phyloP scores from a whole-genome alignment of 2,888 invertebrate genomes.

The Eupithecia vulgata region DNA sequence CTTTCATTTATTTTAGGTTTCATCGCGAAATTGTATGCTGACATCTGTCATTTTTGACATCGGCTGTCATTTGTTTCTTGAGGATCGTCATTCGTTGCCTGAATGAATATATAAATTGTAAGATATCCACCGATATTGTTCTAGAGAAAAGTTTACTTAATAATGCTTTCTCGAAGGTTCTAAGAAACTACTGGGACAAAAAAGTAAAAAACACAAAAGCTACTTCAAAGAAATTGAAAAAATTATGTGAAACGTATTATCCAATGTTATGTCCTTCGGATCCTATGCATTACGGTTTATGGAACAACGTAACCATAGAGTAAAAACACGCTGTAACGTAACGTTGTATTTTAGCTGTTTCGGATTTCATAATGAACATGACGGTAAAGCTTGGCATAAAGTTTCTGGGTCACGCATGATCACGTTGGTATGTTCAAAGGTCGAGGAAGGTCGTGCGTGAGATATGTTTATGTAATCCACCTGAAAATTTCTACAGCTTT shows the following conservation, averaged over 20 bases:
- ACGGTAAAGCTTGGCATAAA: constrained; percentile 28
- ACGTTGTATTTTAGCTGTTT: constrained; percentile 26
- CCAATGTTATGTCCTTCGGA: neutral
- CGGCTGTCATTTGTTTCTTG: neutral
- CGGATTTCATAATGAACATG: constrained; percentile 20
- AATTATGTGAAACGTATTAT: neutral
- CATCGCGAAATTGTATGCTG: neutral
- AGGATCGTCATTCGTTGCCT: neutral
- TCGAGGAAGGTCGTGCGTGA: neutral
- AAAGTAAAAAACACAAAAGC: neutral
- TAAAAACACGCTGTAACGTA: constrained; percentile 3
- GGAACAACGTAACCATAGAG: constrained; percentile 3
- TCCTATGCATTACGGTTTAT: neutral
- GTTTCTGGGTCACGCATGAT: constrained; percentile 32
- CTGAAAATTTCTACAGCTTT: neutral
- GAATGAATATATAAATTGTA: neutral
- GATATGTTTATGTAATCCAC: constrained; percentile 17
- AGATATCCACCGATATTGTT: neutral
- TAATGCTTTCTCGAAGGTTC: neutral
- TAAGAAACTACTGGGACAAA: neutral
- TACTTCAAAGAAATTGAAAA: neutral
- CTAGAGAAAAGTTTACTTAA: neutral
- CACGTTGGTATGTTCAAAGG: constrained; percentile 16
- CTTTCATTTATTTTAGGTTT: neutral
- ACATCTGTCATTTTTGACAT: neutral